Conservation (phyloP, 1,140 invertebrate genomes). For the Drosophila setifemur region DNA sequence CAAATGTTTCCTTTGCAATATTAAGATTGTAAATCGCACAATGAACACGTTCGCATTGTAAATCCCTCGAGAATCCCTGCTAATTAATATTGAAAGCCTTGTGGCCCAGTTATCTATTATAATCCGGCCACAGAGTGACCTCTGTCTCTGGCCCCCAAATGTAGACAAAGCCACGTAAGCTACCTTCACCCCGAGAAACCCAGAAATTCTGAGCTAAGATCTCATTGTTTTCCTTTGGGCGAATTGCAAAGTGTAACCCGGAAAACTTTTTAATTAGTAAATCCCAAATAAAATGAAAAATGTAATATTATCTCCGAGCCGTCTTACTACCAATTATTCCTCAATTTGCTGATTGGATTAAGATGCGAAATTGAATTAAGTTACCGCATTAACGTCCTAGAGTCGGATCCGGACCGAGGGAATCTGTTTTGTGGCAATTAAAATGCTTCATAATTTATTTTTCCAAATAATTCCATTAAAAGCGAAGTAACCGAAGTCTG, state of each 20-base stretch:
- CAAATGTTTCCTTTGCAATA: no score
- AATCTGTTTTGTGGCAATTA: conserved; percentile 54
- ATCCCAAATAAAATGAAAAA: conserved; percentile 74
- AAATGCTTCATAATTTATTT: conserved; percentile 54
- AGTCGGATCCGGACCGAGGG: conserved; percentile 9
- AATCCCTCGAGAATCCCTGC: neutral
- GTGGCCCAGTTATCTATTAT: conserved; percentile 4
- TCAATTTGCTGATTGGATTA: conserved; percentile 77
- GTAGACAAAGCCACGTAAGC: conserved; percentile 27
- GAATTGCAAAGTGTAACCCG: conserved; percentile 10
- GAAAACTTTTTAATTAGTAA: conserved; percentile 74
- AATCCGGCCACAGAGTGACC: neutral
- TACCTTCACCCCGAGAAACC: neutral
- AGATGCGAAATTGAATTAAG: conserved; percentile 71
- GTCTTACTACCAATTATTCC: conserved; percentile 56
- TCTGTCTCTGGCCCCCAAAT: neutral
- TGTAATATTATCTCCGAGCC: conserved; percentile 52
- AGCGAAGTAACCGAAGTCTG: conserved; percentile 13
- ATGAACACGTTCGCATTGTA: no score
- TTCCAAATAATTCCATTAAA: conserved; percentile 61
- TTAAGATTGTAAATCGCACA: neutral
- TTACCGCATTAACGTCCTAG: conserved; percentile 58
- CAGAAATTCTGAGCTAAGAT: neutral
- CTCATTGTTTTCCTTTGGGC: conserved; percentile 25
- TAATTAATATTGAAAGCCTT: conserved; percentile 14